Percentiles rank a stretch among this genome's conserved stretches.
These are phyloP conservation scores for Dryadula phaetusa DNA, from an alignment of 2,888 invertebrate species.

Conservation along the genomic window DNA sequence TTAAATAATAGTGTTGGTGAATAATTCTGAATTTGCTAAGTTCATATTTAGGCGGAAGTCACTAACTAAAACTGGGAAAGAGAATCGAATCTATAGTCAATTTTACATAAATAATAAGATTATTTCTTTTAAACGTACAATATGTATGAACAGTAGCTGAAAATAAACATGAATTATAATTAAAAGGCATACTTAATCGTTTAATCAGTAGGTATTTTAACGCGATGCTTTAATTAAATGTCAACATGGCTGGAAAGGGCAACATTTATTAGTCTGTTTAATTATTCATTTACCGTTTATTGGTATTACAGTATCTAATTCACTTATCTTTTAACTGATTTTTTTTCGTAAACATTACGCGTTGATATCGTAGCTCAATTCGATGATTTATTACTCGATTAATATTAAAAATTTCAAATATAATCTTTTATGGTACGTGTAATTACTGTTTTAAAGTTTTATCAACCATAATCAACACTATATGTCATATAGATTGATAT, in stretches of 20 bases:
- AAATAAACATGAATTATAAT: slow-evolving; percentile 14
- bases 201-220: slow-evolving; percentile 54
- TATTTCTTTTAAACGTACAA: background rate
- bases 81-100: too few relatives aligned
- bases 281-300: slow-evolving; percentile 43
- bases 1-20: too few relatives aligned
- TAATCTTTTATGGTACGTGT: background rate
- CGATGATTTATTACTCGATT: background rate
- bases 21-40: too few relatives aligned
- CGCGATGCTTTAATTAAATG: slow-evolving; percentile 69
- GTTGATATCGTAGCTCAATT: background rate
- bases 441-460: background rate
- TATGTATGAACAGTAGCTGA: slow-evolving; percentile 1
- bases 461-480: background rate
- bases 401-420: background rate
- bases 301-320: slow-evolving; percentile 48
- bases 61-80: too few relatives aligned
- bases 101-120: too few relatives aligned
- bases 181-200: slow-evolving; percentile 54
- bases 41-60: too few relatives aligned
- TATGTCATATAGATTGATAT: background rate
- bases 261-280: slow-evolving; percentile 49
- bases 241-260: slow-evolving; percentile 72
- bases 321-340: slow-evolving; percentile 37
- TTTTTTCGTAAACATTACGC: slow-evolving; percentile 10